phyloP scores from a whole-genome alignment of 64 coral and sea anemone genomes.

The Pocillopora verrucosa region DNA sequence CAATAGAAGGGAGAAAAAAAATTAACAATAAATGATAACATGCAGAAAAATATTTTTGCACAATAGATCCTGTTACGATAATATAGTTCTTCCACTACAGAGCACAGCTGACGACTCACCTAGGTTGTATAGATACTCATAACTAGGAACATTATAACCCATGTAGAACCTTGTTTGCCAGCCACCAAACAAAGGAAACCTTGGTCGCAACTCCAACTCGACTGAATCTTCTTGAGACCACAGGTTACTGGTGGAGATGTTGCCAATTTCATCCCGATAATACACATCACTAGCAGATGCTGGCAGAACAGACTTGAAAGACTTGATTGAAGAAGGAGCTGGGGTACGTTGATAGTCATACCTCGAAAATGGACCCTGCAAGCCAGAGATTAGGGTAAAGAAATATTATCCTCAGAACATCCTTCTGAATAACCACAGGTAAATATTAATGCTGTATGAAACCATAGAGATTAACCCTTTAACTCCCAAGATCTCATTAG shows the following conservation, averaged over 20 bases:
- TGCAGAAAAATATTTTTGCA: too few species aligned
- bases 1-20: too few species aligned
- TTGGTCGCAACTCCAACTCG: constrained; percentile 87
- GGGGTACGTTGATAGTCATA: constrained; percentile 97
- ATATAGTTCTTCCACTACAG: too few species aligned
- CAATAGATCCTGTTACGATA: too few species aligned
- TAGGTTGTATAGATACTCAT: constrained; percentile 86
- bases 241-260: constrained; percentile 96
- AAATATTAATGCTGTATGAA: too few species aligned
- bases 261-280: constrained; percentile 98
- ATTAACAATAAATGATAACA: too few species aligned
- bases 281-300: constrained; percentile 94
- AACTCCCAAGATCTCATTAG: too few species aligned
- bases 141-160: constrained; percentile 98
- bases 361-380: constrained; percentile 91
- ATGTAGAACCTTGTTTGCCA: constrained; percentile 97
- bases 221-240: constrained; percentile 87
- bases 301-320: constrained; percentile 92
- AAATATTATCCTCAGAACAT: not conserved
- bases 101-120: constrained; percentile 40
- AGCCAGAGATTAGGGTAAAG: not conserved
- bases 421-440: too few species aligned
- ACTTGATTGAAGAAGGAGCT: constrained; percentile 91
- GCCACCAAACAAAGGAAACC: constrained; percentile 99
- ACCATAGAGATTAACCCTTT: too few species aligned